Base-by-base conservation (phyloP, 53 echinoderm and acorn worm genomes). In the Echinometra lucunter region DNA sequence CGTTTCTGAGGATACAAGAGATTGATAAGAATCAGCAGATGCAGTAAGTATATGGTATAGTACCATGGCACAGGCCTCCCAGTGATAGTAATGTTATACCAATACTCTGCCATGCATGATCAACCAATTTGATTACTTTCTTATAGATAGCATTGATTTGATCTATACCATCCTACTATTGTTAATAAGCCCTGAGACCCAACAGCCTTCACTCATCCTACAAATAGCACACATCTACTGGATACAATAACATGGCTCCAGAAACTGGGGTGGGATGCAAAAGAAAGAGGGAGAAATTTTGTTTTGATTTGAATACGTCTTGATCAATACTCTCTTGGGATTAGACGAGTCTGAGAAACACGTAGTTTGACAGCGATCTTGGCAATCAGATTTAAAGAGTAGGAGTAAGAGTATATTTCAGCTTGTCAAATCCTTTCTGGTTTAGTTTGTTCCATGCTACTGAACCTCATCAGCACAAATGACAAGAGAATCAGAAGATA, bases 71-170 rank as follows among this genome's bases (percentile, higher is more conserved):
- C 63, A 63, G 63, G 63, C 63, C 63, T 23, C 63, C 23, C 63
- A 15, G 63, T 63, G 19, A 18, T 63, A 63, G 21, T 21, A 21
- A 91, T 25, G 91, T 91, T 91, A 91, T 18, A 40, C 45, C 69
- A 27, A 47, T 27, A 60, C 35, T 11, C 23, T 7, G 89, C 45
- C 67, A 67, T 12, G 72, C 27, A 45, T 70, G 40, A 60, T 45
- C 91, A 91, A 44, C 53, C 45, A 30, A 69, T 6, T 91, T 40
- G 16, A 45, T 91, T 91, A 17, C 91, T 91, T 37, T 25, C 16
- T 42, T 1, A 91, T 45, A 66, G 37, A 63, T 89, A 35, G 89
- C 83, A 55, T 44, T 92, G 93, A 92, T 92, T 92, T 92, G 93
- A 92, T 80, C 81, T 40, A 66, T 28, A 66, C 70, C n/a, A 28